These are phyloP conservation scores for Drosophila picticornis DNA, from an alignment of 2,888 invertebrate genomes.

Conservation along the genomic window DNA sequence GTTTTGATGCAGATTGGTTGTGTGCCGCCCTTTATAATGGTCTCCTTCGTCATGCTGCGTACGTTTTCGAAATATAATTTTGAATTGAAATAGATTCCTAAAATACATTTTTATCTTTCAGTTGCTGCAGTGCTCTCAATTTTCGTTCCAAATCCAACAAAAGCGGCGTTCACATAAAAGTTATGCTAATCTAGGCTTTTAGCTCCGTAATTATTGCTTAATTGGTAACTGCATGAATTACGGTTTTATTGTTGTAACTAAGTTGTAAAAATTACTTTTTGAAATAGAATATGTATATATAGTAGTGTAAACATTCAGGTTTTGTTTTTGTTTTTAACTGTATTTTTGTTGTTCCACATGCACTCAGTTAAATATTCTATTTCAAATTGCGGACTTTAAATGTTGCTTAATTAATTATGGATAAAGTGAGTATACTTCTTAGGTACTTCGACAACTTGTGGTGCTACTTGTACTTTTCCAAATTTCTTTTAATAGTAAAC, in stretches of 20 bases:
- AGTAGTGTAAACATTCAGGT: slow-evolving; percentile 1
- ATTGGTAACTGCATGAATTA: background rate
- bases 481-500: too few species aligned
- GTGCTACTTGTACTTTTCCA: too few species aligned
- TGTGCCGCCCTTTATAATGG: slow-evolving; percentile 90
- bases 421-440: too few species aligned
- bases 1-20: slow-evolving; percentile 89
- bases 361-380: background rate
- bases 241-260: slow-evolving; percentile 1
- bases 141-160: slow-evolving; percentile 71
- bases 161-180: slow-evolving; percentile 60
- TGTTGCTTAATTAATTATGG: too few species aligned
- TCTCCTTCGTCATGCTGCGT: slow-evolving; percentile 88
- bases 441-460: too few species aligned
- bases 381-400: background rate
- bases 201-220: slow-evolving; percentile 4
- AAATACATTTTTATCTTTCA: slow-evolving; percentile 26
- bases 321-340: background rate
- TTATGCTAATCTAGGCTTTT: background rate
- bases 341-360: background rate
- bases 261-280: slow-evolving; percentile 12
- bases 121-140: slow-evolving; percentile 73
- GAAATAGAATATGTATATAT: background rate
- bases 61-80: slow-evolving; percentile 65
- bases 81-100: background rate